Conservation (phyloP, 2,113 vertebrate genomes). For the Calyptommatus sinebrachiatus region DNA sequence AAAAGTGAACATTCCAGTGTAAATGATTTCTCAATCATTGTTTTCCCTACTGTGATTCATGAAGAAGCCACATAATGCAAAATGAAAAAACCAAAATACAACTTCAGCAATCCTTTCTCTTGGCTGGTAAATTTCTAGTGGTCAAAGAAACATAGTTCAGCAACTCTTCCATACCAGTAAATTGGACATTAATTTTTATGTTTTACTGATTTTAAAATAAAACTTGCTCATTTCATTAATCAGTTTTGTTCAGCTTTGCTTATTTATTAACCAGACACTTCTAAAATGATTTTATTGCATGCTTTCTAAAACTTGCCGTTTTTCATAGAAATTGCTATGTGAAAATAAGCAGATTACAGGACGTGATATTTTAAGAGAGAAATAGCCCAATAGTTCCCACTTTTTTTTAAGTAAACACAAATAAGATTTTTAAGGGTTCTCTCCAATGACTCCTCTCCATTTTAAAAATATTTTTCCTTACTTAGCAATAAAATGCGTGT, state of each 20-base stretch:
- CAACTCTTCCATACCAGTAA: not conserved
- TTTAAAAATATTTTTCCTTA: not conserved
- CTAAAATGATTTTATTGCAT: not conserved
- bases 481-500: not conserved
- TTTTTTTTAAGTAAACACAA: not conserved
- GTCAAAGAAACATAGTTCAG: not conserved
- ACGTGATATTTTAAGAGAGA: not conserved
- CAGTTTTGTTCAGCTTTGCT: not conserved
- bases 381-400: not conserved
- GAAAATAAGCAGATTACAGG: not conserved
- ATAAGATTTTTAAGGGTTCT: not conserved
- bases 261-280: not conserved
- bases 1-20: not conserved
- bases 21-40: not conserved
- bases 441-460: not conserved
- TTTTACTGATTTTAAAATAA: not conserved
- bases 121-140: rapidly evolving
- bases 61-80: not conserved
- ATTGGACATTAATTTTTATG: not conserved
- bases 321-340: not conserved
- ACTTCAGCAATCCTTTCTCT: not conserved
- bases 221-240: not conserved
- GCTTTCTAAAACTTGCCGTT: not conserved
- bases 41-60: not conserved
- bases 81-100: not conserved